Conservation (phyloP, 2,888 invertebrate species). For the Agapostemon virescens region DNA sequence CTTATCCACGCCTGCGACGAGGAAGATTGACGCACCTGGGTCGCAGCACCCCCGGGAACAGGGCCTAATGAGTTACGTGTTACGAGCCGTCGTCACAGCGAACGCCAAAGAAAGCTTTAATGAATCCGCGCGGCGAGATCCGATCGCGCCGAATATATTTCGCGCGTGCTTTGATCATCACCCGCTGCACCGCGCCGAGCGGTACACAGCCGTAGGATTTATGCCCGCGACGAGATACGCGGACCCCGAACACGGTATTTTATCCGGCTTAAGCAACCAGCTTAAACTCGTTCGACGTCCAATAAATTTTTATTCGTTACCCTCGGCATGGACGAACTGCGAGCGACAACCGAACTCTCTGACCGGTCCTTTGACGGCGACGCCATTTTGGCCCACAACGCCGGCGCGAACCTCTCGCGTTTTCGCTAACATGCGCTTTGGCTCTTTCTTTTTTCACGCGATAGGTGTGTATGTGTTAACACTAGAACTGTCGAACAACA, state of each 20-base stretch:
- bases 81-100: conserved; percentile 23
- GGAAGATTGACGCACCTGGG: conserved; percentile 25
- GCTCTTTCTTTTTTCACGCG: too few relatives aligned
- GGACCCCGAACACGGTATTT: conserved; percentile 28
- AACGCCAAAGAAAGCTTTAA: conserved; percentile 31
- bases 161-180: conserved; percentile 35
- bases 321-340: background rate
- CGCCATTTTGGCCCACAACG: background rate
- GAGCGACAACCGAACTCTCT: background rate
- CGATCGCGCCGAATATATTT: conserved; percentile 44
- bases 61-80: conserved; percentile 43
- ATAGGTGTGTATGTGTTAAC: too few relatives aligned
- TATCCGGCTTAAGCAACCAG: conserved; percentile 21
- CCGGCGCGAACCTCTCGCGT: too few relatives aligned
- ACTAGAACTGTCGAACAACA: too few relatives aligned
- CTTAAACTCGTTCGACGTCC: conserved; percentile 27
- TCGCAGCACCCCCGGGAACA: conserved; percentile 8
- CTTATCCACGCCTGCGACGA: background rate
- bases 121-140: conserved; percentile 42
- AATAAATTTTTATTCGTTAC: conserved; percentile 49
- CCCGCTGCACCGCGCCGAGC: conserved; percentile 24
- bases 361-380: background rate
- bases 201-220: conserved; percentile 29
- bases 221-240: conserved; percentile 39
- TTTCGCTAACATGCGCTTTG: too few relatives aligned